Conservation (phyloP, 2,113 vertebrate species). For the Seriola rivoliana region DNA sequence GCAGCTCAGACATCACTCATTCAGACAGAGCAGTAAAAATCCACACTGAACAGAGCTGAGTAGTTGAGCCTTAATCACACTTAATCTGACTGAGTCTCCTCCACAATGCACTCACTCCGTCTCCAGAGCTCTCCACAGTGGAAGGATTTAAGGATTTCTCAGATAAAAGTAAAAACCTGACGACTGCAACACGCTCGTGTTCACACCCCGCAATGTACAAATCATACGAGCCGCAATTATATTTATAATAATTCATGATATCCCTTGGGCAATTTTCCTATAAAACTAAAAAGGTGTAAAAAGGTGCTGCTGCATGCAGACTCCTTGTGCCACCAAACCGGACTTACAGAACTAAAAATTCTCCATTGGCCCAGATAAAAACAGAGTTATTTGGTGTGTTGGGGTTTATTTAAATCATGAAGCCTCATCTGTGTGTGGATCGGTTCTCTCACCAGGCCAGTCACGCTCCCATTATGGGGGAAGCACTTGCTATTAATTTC, state of each 20-base stretch:
- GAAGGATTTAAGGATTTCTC: conserved; percentile 51
- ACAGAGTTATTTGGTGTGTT: background rate
- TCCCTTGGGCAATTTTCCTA: background rate
- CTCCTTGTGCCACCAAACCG: too few species aligned
- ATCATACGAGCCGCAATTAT: conserved; percentile 25
- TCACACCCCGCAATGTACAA: conserved; percentile 2
- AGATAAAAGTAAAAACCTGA: conserved; percentile 54
- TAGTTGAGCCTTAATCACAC: conserved; percentile 61
- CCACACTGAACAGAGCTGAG: conserved; percentile 39
- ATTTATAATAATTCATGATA: background rate
- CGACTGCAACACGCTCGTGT: conserved; percentile 33
- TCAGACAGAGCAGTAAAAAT: conserved; percentile 42
- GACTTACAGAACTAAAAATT: too few species aligned
- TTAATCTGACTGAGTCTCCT: conserved; percentile 65
- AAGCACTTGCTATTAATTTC: conserved; percentile 35
- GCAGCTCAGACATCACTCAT: conserved; percentile 55
- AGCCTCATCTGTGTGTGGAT: background rate
- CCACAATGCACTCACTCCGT: conserved; percentile 49
- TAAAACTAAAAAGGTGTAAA: background rate
- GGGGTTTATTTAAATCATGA: conserved; percentile 2
- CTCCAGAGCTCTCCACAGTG: conserved; percentile 35
- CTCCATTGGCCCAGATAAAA: too few species aligned
- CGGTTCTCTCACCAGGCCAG: conserved; percentile 7
- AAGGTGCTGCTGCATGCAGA: background rate
- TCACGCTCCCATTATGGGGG: conserved; percentile 16